phyloP scores from a whole-genome alignment of 2,888 invertebrate genomes.

The Oligia strigilis region DNA sequence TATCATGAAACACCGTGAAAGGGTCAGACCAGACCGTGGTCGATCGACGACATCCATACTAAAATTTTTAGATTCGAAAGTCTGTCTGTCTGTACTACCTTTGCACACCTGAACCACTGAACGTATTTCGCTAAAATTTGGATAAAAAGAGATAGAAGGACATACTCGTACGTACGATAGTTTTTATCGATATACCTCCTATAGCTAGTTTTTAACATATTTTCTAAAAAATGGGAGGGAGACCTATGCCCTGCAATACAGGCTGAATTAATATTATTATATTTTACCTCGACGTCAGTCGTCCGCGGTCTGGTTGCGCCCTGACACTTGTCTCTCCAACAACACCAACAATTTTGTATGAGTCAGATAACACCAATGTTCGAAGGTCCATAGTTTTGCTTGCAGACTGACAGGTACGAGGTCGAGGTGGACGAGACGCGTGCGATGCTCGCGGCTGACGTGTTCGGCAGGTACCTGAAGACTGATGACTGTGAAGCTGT shows the following conservation, averaged over 20 bases:
- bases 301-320: neutral
- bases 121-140: too few relatives aligned
- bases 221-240: neutral
- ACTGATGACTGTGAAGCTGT: conserved; percentile 86
- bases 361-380: conserved; percentile 60
- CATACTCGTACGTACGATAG: too few relatives aligned
- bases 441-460: conserved; percentile 93
- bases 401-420: conserved; percentile 95
- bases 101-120: too few relatives aligned
- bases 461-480: conserved; percentile 90
- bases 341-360: conserved; percentile 11
- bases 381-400: conserved; percentile 72
- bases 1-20: neutral
- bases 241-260: neutral
- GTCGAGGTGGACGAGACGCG: conserved; percentile 97
- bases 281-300: neutral
- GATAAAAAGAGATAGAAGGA: too few relatives aligned
- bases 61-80: too few relatives aligned
- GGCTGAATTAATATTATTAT: neutral
- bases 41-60: neutral
- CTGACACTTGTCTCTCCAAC: neutral
- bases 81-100: too few relatives aligned
- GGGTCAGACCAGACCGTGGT: neutral
- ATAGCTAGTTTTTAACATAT: too few relatives aligned
- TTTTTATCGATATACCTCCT: too few relatives aligned